Conservation (phyloP, 53 echinoderm and acorn worm species). For the Mesocentrotus franciscanus region DNA sequence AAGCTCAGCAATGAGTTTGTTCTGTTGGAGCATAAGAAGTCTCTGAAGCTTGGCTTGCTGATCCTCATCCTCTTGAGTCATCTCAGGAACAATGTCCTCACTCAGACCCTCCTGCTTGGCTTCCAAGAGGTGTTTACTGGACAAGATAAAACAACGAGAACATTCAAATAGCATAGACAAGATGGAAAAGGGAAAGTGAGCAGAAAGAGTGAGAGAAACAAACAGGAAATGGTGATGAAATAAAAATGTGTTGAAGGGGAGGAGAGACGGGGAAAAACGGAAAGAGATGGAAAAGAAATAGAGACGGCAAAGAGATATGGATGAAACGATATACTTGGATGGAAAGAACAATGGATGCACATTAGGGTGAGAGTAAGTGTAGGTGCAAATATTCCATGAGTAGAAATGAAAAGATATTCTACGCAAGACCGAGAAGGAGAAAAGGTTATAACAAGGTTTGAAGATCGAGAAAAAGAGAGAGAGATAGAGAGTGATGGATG, state of each 20-base stretch:
- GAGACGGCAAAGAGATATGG: too few relatives aligned
- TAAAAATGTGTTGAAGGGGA: neutral
- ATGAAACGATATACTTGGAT: too few relatives aligned
- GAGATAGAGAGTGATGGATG: too few relatives aligned
- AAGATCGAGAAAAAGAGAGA: too few relatives aligned
- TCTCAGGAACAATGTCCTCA: constrained; percentile 88
- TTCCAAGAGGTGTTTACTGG: constrained; percentile 84
- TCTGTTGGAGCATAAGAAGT: constrained; percentile 83
- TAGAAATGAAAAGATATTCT: too few relatives aligned
- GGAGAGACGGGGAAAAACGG: neutral
- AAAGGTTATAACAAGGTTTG: too few relatives aligned
- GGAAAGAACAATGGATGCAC: too few relatives aligned
- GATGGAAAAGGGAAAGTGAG: neutral
- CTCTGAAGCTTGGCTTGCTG: constrained; percentile 80
- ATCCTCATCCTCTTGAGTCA: constrained; percentile 74
- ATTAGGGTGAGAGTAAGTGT: too few relatives aligned
- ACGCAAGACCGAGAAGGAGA: too few relatives aligned
- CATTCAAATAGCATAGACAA: neutral
- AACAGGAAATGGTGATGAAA: neutral
- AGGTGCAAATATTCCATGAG: too few relatives aligned
- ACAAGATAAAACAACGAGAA: neutral
- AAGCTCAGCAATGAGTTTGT: constrained; percentile 87
- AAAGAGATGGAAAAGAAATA: too few relatives aligned
- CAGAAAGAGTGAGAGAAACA: too few relatives aligned
- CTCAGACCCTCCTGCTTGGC: constrained; percentile 89